A percentile compares a stretch with the other conserved stretches of the same genome.
Evolutionary conservation across 2,888 invertebrate genomes (phyloP).

Genomic region (Metalampra italica): DNA sequence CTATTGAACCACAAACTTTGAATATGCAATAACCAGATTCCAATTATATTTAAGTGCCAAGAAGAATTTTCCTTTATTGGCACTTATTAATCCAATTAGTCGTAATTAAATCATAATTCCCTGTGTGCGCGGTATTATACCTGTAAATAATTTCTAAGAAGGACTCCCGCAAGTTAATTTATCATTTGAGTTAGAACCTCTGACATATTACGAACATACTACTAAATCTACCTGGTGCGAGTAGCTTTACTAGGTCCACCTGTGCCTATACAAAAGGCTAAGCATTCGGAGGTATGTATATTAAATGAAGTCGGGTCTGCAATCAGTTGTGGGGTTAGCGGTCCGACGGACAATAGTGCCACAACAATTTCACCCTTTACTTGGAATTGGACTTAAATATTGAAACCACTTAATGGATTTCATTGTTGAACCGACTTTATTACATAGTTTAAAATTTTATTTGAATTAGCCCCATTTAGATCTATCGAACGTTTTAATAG

Average conservation of each 20-base stretch:
- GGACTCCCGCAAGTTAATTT: too few species aligned
- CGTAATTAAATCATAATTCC: too few species aligned
- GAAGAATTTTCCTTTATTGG: too few species aligned
- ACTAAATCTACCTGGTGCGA: not conserved
- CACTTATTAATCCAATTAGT: too few species aligned
- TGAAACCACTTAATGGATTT: slow-evolving; percentile 75
- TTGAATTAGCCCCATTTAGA: slow-evolving; percentile 24
- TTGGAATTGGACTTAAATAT: slow-evolving; percentile 75
- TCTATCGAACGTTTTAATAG: slow-evolving; percentile 35
- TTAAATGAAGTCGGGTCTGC: slow-evolving; percentile 70
- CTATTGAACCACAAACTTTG: too few species aligned
- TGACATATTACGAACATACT: too few species aligned
- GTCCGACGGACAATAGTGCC: slow-evolving; percentile 68
- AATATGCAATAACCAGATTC: too few species aligned
- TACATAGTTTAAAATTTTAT: slow-evolving; percentile 33
- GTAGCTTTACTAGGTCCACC: not conserved
- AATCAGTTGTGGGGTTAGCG: slow-evolving; percentile 67
- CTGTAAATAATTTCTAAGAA: too few species aligned
- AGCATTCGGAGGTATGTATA: slow-evolving; percentile 57
- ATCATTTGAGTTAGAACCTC: too few species aligned
- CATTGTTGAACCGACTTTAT: slow-evolving; percentile 62
- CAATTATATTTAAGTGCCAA: too few species aligned
- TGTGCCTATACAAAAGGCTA: slow-evolving; percentile 36
- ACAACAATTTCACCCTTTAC: slow-evolving; percentile 75
- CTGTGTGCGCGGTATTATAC: not conserved